Percentiles rank a stretch among this genome's conserved stretches.
Conservation (phyloP, 2,888 invertebrate genomes). For the Rhabditoides inermis region DNA sequence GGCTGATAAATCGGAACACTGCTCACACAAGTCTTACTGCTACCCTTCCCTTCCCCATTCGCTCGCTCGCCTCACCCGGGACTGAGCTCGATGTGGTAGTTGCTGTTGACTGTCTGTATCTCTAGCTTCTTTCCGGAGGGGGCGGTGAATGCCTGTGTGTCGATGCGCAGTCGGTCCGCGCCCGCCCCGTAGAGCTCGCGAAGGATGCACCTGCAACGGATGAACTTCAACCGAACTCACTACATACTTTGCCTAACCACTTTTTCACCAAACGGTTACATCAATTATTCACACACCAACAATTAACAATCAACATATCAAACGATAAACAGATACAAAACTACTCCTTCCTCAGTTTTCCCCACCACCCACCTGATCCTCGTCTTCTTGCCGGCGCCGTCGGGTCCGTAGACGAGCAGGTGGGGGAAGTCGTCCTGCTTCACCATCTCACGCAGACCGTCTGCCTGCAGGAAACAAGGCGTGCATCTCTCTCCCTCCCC, state of each 20-base stretch:
- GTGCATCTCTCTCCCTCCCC: too few relatives aligned
- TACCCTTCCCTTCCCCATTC: background rate
- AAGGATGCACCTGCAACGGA: slow-evolving; percentile 69
- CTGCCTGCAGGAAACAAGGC: slow-evolving; percentile 4
- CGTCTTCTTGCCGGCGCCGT: slow-evolving; percentile 91
- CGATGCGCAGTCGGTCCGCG: slow-evolving; percentile 79
- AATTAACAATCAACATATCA: background rate
- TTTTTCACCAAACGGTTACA: too few relatives aligned
- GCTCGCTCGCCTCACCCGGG: too few relatives aligned
- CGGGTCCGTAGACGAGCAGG: slow-evolving; percentile 87
- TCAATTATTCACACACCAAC: background rate
- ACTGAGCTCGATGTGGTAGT: slow-evolving; percentile 78
- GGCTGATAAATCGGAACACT: too few relatives aligned
- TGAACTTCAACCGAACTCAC: background rate
- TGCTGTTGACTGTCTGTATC: slow-evolving; percentile 82
- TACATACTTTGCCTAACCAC: too few relatives aligned
- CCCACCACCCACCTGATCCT: slow-evolving; percentile 74
- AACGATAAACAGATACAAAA: too few relatives aligned
- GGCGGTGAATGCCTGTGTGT: slow-evolving; percentile 77
- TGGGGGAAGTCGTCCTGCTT: slow-evolving; percentile 93
- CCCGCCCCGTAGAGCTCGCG: slow-evolving; percentile 87
- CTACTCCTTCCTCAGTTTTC: background rate
- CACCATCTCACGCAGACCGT: slow-evolving; percentile 54
- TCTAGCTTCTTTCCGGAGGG: slow-evolving; percentile 85
- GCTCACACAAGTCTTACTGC: background rate